These are phyloP conservation scores for Protosalanx chinensis DNA, from an alignment of 2,797 vertebrate species.

Conservation along the genomic window DNA sequence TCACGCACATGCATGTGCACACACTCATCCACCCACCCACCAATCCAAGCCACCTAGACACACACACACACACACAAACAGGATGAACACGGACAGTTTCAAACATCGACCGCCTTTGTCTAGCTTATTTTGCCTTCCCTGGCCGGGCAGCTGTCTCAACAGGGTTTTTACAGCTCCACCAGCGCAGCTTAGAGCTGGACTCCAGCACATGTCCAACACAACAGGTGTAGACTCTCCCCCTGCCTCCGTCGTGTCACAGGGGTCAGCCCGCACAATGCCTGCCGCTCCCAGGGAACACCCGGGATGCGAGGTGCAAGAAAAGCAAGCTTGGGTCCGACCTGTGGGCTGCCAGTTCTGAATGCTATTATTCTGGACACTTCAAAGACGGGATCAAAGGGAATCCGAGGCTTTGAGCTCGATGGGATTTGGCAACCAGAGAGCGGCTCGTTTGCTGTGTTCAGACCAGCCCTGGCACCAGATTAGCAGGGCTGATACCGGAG, in stretches of 20 bases:
- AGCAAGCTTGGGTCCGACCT: constrained; percentile 29
- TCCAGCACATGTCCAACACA: constrained; percentile 25
- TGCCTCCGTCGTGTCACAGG: constrained; percentile 13
- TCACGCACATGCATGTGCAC: constrained; percentile 18
- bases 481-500: constrained; percentile 5
- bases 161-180: constrained; percentile 34
- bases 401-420: constrained; percentile 34
- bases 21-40: constrained; percentile 5
- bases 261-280: constrained; percentile 36
- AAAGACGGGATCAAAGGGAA: constrained; percentile 62
- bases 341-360: constrained; percentile 28
- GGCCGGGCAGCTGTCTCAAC: constrained; percentile 65
- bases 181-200: constrained; percentile 30
- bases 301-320: constrained; percentile 38
- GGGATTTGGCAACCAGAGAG: constrained; percentile 36
- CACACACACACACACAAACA: constrained; percentile 10
- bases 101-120: not conserved
- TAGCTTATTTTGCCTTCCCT: constrained; percentile 15
- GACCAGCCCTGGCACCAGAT: constrained; percentile 18
- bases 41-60: not conserved
- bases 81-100: not conserved
- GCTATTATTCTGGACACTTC: constrained; percentile 43
- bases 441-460: not conserved
- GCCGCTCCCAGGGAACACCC: constrained; percentile 11
- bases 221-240: constrained; percentile 50